Base-by-base conservation (phyloP, 2,888 invertebrate species). In the Lordiphosa fenestrarum region DNA sequence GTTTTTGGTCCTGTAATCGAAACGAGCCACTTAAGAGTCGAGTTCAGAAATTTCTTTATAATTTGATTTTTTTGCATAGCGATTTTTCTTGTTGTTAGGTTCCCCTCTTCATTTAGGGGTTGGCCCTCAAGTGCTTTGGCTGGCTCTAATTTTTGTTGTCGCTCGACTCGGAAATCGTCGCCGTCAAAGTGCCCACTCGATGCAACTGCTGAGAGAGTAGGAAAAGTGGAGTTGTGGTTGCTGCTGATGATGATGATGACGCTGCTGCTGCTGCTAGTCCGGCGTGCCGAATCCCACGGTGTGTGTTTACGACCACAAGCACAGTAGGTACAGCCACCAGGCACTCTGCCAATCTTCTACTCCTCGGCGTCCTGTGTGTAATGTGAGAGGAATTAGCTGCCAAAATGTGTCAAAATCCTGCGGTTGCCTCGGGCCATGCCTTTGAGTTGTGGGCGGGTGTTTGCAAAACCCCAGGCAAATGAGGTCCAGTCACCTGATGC, bases 221-320 rank as follows among this genome's bases (percentile, higher is more conserved):
- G 9, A 30, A 30, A 30, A 30, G 30, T 30, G 30, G 30, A 30
- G 7, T 56, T 77, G 78, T 30, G 67, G 57, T 50, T 58, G 60
- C 62, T 58, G 58, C 66, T 52, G 53, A 46, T 42, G 50, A 33
- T 35, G 42, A 23, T 39, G 42, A 19, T 13, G 30, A 15, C 21
- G 35, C n/a, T 33, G 33, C 13, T 44, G 42, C 33, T 50, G 23
- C 46, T 46, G 55, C 50, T 39, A 10, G 48, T 12, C 37, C 52
- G 58, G 55, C 66, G 69, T 69, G 69, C 61, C 83, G 88, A 87
- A 85, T 88, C 88, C 88, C 88, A 88, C 88, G 88, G 88, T 88
- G 86, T 88, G 86, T 88, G 88, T 88, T 87, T 87, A 88, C 85
- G 84, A 84, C 88, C 87, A 88, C 88, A 88, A 86, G 77, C 86